phyloP scores from a whole-genome alignment of 2,113 vertebrate genomes.

The Ciconia boyciana region DNA sequence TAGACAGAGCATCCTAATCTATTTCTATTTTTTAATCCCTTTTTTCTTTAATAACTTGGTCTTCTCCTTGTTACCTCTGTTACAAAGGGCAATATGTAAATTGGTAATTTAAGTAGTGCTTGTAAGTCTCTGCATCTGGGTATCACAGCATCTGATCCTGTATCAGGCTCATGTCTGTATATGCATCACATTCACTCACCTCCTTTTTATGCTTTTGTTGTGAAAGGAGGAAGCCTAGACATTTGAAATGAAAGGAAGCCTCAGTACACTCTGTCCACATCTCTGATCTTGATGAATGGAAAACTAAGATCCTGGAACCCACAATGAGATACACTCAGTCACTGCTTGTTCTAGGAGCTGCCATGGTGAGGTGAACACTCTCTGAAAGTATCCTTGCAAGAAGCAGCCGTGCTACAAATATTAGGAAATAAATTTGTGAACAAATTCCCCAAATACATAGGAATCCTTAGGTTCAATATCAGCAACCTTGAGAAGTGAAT shows the following conservation, averaged over 20 bases:
- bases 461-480: background rate
- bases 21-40: background rate
- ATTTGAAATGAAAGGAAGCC: background rate
- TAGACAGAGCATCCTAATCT: background rate
- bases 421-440: background rate
- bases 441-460: background rate
- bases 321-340: background rate
- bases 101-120: background rate
- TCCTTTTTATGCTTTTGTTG: background rate
- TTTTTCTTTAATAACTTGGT: background rate
- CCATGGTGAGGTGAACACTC: background rate
- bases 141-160: background rate
- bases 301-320: background rate
- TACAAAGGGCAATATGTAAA: background rate
- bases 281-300: background rate
- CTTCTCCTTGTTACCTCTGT: background rate
- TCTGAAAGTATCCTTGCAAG: background rate
- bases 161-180: background rate
- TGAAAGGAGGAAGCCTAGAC: background rate
- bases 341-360: background rate
- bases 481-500: background rate
- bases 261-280: background rate
- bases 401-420: background rate
- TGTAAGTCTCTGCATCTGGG: background rate
- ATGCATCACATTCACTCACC: background rate